Evolutionary conservation across 1,140 invertebrate genomes (phyloP).

Genomic region (Penaeus chinensis): DNA sequence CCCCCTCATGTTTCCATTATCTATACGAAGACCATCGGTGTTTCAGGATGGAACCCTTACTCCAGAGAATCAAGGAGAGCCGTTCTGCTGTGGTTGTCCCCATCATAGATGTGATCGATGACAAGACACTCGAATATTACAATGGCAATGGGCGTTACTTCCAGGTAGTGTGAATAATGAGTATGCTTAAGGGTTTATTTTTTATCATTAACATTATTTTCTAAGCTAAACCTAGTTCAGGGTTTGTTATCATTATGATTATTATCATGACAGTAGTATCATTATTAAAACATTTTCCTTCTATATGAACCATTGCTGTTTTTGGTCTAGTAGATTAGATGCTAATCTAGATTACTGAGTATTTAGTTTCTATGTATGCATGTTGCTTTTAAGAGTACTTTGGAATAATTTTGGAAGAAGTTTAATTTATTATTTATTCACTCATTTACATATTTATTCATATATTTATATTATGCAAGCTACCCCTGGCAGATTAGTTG

Average conservation of each 20-base stretch:
- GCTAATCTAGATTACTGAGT: neutral
- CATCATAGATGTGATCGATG: constrained; percentile 92
- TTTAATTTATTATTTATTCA: no score
- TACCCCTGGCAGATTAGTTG: no score
- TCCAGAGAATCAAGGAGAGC: constrained; percentile 85
- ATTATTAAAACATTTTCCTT: neutral
- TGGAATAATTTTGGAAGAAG: no score
- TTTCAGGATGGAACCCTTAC: constrained; percentile 82
- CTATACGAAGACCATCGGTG: constrained; percentile 19
- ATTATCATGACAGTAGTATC: constrained; percentile 9
- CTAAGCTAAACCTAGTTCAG: neutral
- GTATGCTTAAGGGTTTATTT: no score
- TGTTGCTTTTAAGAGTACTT: neutral
- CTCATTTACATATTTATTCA: no score
- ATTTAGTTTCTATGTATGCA: no score
- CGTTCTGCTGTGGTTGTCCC: constrained; percentile 85
- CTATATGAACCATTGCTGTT: neutral
- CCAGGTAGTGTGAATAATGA: constrained; percentile 62
- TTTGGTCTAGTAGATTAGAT: neutral
- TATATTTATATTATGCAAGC: no score
- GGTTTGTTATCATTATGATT: constrained; percentile 13
- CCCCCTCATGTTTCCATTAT: neutral
- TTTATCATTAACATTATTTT: neutral
- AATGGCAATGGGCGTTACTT: constrained; percentile 74
- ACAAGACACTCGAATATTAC: constrained; percentile 85